Percentiles rank a stretch among this genome's conserved stretches.
Evolutionary conservation across 2,113 vertebrate genomes (phyloP).

Genomic region (Artemisiospiza belli): DNA sequence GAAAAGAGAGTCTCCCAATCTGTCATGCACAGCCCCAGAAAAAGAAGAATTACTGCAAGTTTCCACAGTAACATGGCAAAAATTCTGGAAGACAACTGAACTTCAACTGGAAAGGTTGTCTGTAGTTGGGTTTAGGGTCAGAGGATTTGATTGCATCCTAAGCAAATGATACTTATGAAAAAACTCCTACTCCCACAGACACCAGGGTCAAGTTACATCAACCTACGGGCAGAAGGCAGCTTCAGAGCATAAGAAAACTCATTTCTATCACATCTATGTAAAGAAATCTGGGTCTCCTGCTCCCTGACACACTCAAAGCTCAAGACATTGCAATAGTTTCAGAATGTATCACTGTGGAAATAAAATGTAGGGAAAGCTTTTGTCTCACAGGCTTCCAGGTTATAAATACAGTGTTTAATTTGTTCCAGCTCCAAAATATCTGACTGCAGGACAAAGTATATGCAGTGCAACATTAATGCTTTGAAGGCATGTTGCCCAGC

Average conservation of each 20-base stretch:
- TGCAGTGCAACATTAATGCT: background rate
- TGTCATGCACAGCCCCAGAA: background rate
- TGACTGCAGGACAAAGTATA: background rate
- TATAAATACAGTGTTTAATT: background rate
- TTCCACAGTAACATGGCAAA: background rate
- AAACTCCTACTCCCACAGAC: background rate
- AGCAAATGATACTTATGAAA: background rate
- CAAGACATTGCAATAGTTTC: background rate
- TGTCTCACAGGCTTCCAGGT: background rate
- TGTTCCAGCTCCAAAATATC: background rate
- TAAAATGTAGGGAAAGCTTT: background rate
- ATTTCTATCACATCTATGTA: background rate
- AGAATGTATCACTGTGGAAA: background rate
- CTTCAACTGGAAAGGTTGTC: background rate
- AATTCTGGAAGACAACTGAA: background rate
- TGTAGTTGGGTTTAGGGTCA: background rate
- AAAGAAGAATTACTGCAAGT: background rate
- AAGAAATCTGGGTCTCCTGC: background rate
- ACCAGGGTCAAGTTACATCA: background rate
- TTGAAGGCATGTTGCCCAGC: background rate
- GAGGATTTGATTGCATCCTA: background rate
- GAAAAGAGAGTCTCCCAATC: background rate
- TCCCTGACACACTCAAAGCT: background rate
- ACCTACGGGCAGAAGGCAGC: background rate
- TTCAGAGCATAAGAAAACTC: background rate